Conservation (phyloP, 2,888 invertebrate genomes). For the Pristionchus mayeri region DNA sequence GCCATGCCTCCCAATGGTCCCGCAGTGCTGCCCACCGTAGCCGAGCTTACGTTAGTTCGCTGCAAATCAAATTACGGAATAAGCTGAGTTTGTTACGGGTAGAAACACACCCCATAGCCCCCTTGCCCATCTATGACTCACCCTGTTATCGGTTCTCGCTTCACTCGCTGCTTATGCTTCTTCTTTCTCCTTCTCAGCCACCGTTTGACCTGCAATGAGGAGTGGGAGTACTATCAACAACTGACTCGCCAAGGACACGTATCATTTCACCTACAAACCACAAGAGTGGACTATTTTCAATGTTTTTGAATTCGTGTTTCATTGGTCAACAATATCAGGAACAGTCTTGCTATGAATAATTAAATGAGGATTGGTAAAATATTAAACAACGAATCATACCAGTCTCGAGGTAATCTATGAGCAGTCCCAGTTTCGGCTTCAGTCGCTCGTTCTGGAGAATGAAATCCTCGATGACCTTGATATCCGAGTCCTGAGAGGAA, state of each 20-base stretch:
- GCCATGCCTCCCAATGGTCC: constrained; percentile 43
- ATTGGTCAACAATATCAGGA: too few species aligned
- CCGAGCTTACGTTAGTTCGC: constrained; percentile 33
- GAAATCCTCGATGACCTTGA: constrained; percentile 52
- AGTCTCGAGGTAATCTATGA: constrained; percentile 59
- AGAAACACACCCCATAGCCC: too few species aligned
- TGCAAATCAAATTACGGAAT: neutral
- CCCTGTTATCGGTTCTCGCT: neutral
- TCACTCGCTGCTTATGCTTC: neutral
- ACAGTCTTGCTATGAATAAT: too few species aligned
- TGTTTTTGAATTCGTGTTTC: too few species aligned
- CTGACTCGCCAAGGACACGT: too few species aligned
- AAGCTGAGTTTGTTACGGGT: too few species aligned
- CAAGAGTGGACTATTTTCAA: too few species aligned
- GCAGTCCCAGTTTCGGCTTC: constrained; percentile 56
- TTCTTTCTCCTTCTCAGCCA: neutral
- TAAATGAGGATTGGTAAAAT: too few species aligned
- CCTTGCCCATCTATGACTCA: neutral
- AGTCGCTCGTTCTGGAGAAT: constrained; percentile 61
- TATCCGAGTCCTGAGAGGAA: constrained; percentile 36
- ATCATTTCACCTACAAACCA: too few species aligned
- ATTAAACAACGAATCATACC: too few species aligned
- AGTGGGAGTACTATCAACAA: too few species aligned
- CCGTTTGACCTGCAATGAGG: constrained; percentile 36
- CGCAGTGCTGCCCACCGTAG: constrained; percentile 38